phyloP scores from a whole-genome alignment of 2,113 vertebrate genomes.

The Phalacrocorax aristotelis region DNA sequence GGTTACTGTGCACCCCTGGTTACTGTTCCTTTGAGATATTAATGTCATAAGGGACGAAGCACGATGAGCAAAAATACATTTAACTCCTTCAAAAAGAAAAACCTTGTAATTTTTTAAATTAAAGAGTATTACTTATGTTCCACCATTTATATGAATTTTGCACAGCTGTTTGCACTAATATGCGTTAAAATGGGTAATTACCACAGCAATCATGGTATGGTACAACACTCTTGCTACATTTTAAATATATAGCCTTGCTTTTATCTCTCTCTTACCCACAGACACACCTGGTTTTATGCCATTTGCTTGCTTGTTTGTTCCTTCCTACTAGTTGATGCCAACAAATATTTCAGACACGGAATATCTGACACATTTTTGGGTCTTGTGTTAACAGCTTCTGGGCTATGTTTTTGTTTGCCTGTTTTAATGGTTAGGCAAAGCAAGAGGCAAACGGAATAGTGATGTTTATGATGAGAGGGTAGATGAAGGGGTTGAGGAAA shows the following conservation, averaged over 20 bases:
- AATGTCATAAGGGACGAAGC: neutral
- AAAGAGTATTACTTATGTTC: conserved; percentile 33
- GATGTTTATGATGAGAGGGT: conserved; percentile 54
- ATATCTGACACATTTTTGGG: conserved; percentile 64
- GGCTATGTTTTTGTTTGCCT: conserved; percentile 61
- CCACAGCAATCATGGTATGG: conserved; percentile 2
- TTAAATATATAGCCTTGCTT: conserved; percentile 51
- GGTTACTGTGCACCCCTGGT: neutral
- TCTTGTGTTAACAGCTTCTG: conserved; percentile 56
- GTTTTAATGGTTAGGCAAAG: conserved; percentile 61
- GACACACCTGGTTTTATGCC: conserved; percentile 45
- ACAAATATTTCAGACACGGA: conserved; percentile 49
- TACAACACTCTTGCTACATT: conserved; percentile 37
- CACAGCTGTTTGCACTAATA: conserved; percentile 65
- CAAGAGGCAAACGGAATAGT: conserved; percentile 27
- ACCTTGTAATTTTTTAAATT: conserved; percentile 50
- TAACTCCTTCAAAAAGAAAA: neutral
- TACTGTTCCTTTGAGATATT: neutral
- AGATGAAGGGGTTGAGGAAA: conserved; percentile 45
- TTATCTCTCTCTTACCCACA: conserved; percentile 51
- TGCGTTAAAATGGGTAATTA: conserved; percentile 66
- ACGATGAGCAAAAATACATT: neutral
- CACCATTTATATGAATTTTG: conserved; percentile 58
- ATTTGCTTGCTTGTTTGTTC: conserved; percentile 5
- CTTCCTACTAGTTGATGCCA: conserved; percentile 52